Base-by-base conservation (phyloP, 2,113 vertebrate species). In the Scopus umbretta region DNA sequence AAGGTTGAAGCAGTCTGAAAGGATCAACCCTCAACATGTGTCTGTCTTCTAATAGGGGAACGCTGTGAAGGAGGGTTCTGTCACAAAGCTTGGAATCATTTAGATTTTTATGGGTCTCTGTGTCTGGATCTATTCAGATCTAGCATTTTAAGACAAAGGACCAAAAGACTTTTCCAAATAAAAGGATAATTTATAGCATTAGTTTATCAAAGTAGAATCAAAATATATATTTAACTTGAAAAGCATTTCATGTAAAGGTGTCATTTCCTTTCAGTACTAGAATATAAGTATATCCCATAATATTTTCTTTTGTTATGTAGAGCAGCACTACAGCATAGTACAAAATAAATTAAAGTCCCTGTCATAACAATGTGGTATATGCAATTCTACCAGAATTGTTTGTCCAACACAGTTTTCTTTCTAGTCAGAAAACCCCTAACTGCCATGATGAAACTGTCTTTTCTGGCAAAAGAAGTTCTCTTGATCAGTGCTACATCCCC, bases 391-490 rank as follows among this genome's bases (percentile, higher is more conserved):
- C 32, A 93, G 80, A 94, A 95, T 80, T 95, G 75, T 96, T 97
- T 97, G 84, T 86, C 93, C 66, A 80, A 50, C 80, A n/a, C 52
- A 80, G 96, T 97, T 97, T 97, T 95, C 84, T 56, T 90, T 86
- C 91, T 73, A 94, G 76, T 82, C 75, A 94, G 85, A 95, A 97
- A 71, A 12, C 47, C 42, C 49, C 36, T 61, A 89, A 91, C 72
- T 80, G 84, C 70, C 94, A 53, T 22, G 38, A 78, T 88, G 87
- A 84, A 97, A 90, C 67, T 95, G 93, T 91, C 82, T 94, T 90
- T 94, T 76, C 68, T 88, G 88, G 92, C 63, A 91, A 92, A 94
- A 80, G 63, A 76, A 52, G 81, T 65, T 95, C 74, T 86, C 78
- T 91, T 96, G 90, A 93, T 97, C 84, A 92, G n/a, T 56, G 76